Evolutionary conservation across 1,140 invertebrate species (phyloP).

Genomic region (Argopecten irradians): DNA sequence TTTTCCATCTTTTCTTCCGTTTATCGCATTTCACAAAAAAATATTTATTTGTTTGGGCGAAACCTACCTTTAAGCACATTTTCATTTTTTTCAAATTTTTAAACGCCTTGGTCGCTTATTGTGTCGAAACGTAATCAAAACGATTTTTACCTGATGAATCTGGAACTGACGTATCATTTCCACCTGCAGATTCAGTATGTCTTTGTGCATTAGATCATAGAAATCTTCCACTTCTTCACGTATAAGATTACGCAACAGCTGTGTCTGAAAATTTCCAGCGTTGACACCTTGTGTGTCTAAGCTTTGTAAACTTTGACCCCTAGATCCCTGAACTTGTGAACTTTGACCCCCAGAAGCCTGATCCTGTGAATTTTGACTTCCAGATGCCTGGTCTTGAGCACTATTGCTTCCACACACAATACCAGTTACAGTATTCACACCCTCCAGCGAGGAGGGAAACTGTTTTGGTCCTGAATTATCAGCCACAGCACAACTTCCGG

Average conservation of each 20-base stretch:
- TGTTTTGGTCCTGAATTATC: not conserved
- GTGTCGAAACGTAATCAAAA: not conserved
- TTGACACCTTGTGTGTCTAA: not conserved
- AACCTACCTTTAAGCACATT: too few relatives aligned
- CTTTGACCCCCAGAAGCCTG: not conserved
- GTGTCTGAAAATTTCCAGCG: slow-evolving; percentile 42
- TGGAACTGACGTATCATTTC: slow-evolving; percentile 51
- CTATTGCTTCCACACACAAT: not conserved
- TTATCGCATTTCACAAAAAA: too few relatives aligned
- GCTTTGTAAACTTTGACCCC: not conserved
- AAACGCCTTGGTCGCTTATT: not conserved
- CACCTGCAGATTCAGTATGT: slow-evolving; percentile 43
- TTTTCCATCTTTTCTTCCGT: too few relatives aligned
- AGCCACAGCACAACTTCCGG: slow-evolving; percentile 35
- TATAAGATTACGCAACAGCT: slow-evolving; percentile 48
- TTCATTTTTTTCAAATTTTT: too few relatives aligned
- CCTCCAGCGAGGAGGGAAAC: slow-evolving; percentile 37
- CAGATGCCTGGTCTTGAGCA: not conserved
- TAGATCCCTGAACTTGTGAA: not conserved
- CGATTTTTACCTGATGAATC: slow-evolving; percentile 42
- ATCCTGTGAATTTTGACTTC: not conserved
- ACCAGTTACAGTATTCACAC: slow-evolving; percentile 39
- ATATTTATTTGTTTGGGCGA: too few relatives aligned
- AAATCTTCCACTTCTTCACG: slow-evolving; percentile 45
- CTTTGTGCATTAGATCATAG: slow-evolving; percentile 42